phyloP scores from a whole-genome alignment of 2,797 vertebrate genomes.

The Alectoris magna region DNA sequence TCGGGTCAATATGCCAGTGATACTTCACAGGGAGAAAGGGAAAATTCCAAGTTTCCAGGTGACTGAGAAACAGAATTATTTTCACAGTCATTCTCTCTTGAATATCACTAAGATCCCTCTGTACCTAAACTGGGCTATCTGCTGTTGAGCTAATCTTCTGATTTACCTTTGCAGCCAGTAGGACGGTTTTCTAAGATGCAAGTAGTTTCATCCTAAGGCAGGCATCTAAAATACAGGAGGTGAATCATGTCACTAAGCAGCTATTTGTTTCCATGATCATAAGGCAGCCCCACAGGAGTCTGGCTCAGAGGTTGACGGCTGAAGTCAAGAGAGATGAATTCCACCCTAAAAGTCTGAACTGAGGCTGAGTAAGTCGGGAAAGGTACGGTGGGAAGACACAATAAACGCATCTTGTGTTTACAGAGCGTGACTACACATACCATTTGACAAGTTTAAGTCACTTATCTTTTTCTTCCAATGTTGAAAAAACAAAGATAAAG shows the following conservation, averaged over 20 bases:
- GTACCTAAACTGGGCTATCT: background rate
- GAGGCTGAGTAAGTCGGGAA: background rate
- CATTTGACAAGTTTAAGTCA: background rate
- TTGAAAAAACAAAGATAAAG: background rate
- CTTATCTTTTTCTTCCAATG: background rate
- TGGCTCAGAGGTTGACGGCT: background rate
- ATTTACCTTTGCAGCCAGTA: background rate
- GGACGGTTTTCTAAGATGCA: background rate
- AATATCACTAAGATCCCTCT: background rate
- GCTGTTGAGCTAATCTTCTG: background rate
- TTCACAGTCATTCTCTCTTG: background rate
- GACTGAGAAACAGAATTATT: background rate
- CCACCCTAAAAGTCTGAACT: background rate
- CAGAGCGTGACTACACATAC: fast-evolving
- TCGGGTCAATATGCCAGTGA: background rate
- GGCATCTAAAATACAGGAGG: background rate
- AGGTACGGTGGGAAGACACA: background rate
- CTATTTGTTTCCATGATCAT: background rate
- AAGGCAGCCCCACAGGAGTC: background rate
- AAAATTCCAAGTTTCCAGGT: background rate
- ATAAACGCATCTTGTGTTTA: background rate
- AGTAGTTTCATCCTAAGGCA: background rate
- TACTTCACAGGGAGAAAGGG: background rate
- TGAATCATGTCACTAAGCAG: background rate
- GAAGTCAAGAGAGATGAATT: background rate